Base-by-base conservation (phyloP, 2,888 invertebrate species). In the Ormyrus rosae region DNA sequence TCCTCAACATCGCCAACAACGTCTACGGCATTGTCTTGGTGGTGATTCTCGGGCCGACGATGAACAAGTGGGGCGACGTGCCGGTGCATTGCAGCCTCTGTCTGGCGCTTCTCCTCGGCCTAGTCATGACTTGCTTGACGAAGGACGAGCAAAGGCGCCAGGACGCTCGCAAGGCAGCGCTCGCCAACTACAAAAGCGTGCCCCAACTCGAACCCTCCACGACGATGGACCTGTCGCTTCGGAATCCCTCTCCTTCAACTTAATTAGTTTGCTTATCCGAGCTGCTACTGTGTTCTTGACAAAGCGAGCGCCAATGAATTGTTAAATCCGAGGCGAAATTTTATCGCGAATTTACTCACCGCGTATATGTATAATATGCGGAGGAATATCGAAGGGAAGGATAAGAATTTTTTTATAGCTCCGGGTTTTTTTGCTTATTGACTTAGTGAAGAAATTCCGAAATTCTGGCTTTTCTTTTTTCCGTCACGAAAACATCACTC, bases 1-100 rank as follows among this genome's bases (percentile, higher is more conserved):
- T 96, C 45, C 91, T 95, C 53, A 95, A 95, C 88, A 93, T 94
- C 45, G 84, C 89, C 63, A 89, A 89, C 81, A 89, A 90, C 83
- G 69, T 88, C 63, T 91, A 90, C 53, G 88, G 90, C 0, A 86
- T 91, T 7, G 78, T 87, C 1, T 77, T 91, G 6, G 86, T 90
- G 6, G 53, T 90, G n/a, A 83, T 88, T 45, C 85, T 91, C 82
- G 90, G 89, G 5, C 84, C 84, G 64, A 78, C 90, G 9, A 83
- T 91, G 71, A 85, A 88, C 9, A 78, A 64, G 0, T 87, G 87
- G 64, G 90, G 91, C 0, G 91, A 90, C 53, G 80, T 89, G 2
- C 88, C 88, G 19, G 89, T 89, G 3, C 91, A 91, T 74, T 77
- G 89, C n/a, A 87, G 87, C 6, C 86, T 89, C 45, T 88, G 87